Evolutionary conservation across 2,888 invertebrate species (phyloP), one percentile per base, ranked within the genome.

Genomic region (Keiferia lycopersicella): DNA sequence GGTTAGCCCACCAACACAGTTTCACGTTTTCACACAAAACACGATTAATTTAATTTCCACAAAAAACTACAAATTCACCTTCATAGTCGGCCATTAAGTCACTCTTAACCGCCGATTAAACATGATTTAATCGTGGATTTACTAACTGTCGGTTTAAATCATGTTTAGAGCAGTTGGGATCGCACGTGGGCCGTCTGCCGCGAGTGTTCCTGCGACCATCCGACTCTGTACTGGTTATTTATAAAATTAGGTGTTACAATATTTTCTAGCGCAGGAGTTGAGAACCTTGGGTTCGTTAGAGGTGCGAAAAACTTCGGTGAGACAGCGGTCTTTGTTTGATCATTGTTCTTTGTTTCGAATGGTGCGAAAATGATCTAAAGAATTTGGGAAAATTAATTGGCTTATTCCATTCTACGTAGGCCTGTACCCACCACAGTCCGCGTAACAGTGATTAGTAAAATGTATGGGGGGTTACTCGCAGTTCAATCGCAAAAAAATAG

Each of bases 191-290:
- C 0, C 16, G 56, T 57, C 14, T 26, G 26, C 26, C 26, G 34
- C 61, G 50, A 50, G 45, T 50, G n/a, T 26, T 30, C 39, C 10
- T 75, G 72, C 76, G 73, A 73, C 71, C 74, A 78, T 67, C 73
- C 76, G 75, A 69, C 76, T 77, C 80, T 73, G 76, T 71, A 90
- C 89, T 87, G 87, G 82, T 86, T 91, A 91, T 88, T 89, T 89
- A 87, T 91, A 88, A 86, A 80, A 85, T 86, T 84, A 84, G 82
- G 84, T 81, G 81, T 79, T 77, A 81, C 82, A 86, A 83, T 87
- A 88, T 89, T 89, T 88, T 87, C 84, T 81, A 77, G 74, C 48
- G 30, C 77, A 62, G 65, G 59, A 12, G 63, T 51, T 60, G n/a
- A n/a, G 1, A 45, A 60, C 60, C 41, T 62, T 53, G 68, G 51